Evolutionary conservation across 2,113 vertebrate genomes (phyloP), one percentile per base, ranked within the genome.

Genomic region (Bubo blakistoni): DNA sequence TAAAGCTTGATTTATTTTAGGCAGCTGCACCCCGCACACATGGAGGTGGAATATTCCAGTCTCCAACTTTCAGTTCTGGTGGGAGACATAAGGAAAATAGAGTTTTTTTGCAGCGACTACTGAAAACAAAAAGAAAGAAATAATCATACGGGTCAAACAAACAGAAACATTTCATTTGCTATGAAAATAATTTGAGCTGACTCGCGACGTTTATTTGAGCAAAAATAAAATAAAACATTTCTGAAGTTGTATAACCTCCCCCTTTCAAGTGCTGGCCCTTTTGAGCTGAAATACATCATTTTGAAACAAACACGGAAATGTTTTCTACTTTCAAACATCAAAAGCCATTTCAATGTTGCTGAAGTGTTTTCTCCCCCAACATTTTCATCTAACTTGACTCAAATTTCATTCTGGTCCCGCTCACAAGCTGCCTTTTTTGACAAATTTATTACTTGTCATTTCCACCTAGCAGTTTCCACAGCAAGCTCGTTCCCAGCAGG

Each of bases 401-500:
- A 73, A 55, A 96, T 88, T 95, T 92, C 57, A 66, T 89, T 82
- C 88, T 54, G n/a, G 34, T 82, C 81, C 78, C 1, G 47, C 76
- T 90, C 70, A 81, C 44, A 86, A 70, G 44, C 67, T 92, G 71
- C 26, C 32, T 90, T 95, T 89, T 81, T 2, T 4, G 1, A 85
- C 70, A 49, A 81, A 87, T 92, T 58, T 87, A 91, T 94, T 89
- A 92, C 82, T 92, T 90, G 72, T 51, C 71, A 85, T 91, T 92
- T 95, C 69, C 49, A 94, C 80, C 92, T 90, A 83, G 73, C 14
- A 10, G 51, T 67, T 95, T 88, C 69, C 80, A 63, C 42, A 78
- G 79, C 29, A 74, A 86, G 73, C 47, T 79, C 2, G 0, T 32
- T 92, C 93, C 88, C 82, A 90, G 79, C 26, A 88, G 70, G 74